phyloP scores from a whole-genome alignment of 2,888 invertebrate genomes.

The Teleogryllus oceanicus region DNA sequence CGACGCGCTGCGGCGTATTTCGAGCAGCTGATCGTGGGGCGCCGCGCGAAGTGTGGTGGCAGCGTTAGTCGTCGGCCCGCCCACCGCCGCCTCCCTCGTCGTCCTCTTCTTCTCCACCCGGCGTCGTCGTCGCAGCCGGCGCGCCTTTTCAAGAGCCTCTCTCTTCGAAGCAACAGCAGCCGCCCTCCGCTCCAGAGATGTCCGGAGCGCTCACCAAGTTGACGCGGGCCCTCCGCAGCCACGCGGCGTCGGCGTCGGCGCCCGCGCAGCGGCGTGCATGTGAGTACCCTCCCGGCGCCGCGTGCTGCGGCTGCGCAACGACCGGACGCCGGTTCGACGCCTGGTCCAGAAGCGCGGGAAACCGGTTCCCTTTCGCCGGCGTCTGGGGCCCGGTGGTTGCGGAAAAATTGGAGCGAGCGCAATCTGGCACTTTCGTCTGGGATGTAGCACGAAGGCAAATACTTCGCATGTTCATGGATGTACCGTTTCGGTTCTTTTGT shows the following conservation, averaged over 20 bases:
- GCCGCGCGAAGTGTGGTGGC: not conserved
- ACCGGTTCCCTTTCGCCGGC: no score
- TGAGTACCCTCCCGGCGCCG: not conserved
- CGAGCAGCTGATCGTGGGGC: not conserved
- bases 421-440: not conserved
- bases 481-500: no score
- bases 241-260: not conserved
- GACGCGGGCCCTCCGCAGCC: not conserved
- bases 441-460: no score
- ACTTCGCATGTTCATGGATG: no score
- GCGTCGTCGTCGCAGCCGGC: not conserved
- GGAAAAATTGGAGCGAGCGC: not conserved
- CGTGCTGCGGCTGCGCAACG: no score
- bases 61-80: not conserved
- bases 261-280: not conserved
- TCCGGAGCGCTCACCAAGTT: not conserved
- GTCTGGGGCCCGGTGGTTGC: no score
- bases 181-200: not conserved
- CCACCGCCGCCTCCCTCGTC: not conserved
- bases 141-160: not conserved
- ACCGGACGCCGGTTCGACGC: no score
- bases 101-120: no score
- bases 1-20: not conserved
- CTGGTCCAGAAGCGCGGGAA: no score
- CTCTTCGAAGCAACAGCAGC: not conserved